Conservation (phyloP, 2,113 vertebrate genomes). For the Planiliza haematocheilus region DNA sequence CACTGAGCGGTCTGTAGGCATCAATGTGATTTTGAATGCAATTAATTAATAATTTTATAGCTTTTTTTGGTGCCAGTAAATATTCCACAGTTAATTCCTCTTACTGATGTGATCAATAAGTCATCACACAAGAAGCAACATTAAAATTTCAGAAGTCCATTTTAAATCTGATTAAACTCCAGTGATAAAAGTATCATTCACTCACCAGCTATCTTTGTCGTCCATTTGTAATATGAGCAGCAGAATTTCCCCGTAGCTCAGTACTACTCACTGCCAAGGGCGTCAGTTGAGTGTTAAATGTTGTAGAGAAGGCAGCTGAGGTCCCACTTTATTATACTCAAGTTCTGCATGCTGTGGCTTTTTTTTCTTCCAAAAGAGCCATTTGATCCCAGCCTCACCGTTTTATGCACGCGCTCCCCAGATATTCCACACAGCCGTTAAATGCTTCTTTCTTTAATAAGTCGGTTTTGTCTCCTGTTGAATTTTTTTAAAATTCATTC, state of each 20-base stretch:
- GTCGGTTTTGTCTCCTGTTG: conserved; percentile 51
- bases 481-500: conserved; percentile 60
- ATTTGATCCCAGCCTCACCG: conserved; percentile 36
- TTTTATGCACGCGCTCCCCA: conserved; percentile 44
- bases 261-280: conserved; percentile 8
- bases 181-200: conserved; percentile 29
- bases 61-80: conserved; percentile 10
- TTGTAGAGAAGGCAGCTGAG: conserved; percentile 24
- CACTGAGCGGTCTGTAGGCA: too few relatives aligned
- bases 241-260: neutral
- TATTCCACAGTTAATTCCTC: too few relatives aligned
- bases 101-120: too few relatives aligned
- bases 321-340: conserved; percentile 15
- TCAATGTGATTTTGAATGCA: too few relatives aligned
- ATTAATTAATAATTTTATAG: too few relatives aligned
- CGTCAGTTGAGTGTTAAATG: conserved; percentile 20
- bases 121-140: conserved; percentile 22
- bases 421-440: conserved; percentile 35
- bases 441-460: conserved; percentile 50
- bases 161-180: conserved; percentile 42
- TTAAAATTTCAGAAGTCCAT: conserved; percentile 53
- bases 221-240: conserved; percentile 1
- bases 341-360: neutral
- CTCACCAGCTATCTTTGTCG: conserved; percentile 9
- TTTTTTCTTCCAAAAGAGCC: conserved; percentile 11